Base-by-base conservation (phyloP, 2,797 vertebrate genomes). In the Tokudaia tokunoshimensis region DNA sequence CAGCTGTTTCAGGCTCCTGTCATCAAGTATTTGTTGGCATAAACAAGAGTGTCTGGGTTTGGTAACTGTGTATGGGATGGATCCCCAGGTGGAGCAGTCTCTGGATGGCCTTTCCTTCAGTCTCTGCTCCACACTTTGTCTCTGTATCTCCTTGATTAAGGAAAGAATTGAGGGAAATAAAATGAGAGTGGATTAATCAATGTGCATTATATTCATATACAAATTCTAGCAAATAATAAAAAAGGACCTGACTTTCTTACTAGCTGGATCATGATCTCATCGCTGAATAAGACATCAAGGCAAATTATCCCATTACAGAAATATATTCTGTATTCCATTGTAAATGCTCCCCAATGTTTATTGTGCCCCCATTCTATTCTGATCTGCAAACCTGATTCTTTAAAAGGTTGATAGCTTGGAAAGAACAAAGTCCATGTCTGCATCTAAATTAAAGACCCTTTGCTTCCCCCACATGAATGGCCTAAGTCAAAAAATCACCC, bases 401-500 rank as follows among this genome's bases (percentile, higher is more conserved):
- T 52, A 24, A n/a, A 84, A 85, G 14, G 88, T 52, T 29, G 82
- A 93, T 41, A 90, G 76, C 9, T 2, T 92, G 84, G 61, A 72
- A 13, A 92, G 20, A 55, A 55, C 10, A 74, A 92, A 90, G 47
- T 82, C 11, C 76, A 15, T 37, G 1, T 78, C 50, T 88, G 12
- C 29, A 70, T 76, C 29, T 80, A 76, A 92, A 55, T 61, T 82
- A 8, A 95, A 63, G 44, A 55, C 6, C 7, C 6, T 13, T 79
- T 94, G 50, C 24, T 81, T 50, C 65, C 6, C 6, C n/a, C 26
- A 15, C 11, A 79, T 82, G 34, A 83, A 79, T 81, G 34, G 1
- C 1, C 90, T 90, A 14, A 24, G 55, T 96, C 20, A 83, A 76
- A 65, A 63, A 74, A 90, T 78, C 75, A 90, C 79, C 80, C 65